phyloP scores from a whole-genome alignment of 1,140 invertebrate genomes.

The Papilio polyxenes region DNA sequence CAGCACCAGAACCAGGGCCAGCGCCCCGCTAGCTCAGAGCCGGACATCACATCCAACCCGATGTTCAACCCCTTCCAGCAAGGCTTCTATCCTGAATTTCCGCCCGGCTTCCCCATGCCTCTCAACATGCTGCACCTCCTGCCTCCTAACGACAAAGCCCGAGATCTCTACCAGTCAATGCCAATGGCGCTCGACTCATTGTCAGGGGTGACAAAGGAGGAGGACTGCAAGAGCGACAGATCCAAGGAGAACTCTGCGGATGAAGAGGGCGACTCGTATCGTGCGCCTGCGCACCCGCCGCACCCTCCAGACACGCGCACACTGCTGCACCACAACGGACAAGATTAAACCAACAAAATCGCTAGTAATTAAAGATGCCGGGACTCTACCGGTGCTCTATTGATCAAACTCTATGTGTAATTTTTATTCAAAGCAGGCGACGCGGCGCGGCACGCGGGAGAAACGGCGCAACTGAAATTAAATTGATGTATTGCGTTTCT shows the following conservation, averaged over 20 bases:
- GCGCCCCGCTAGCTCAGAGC: conserved; percentile 83
- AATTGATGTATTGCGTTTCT: conserved; percentile 47
- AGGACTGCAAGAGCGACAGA: conserved; percentile 84
- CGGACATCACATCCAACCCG: conserved; percentile 82
- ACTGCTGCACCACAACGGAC: conserved; percentile 84
- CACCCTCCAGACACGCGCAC: conserved; percentile 81
- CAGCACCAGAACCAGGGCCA: conserved; percentile 77
- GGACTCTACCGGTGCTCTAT: conserved; percentile 18
- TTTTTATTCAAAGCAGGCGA: conserved; percentile 36
- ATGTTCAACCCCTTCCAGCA: conserved; percentile 87
- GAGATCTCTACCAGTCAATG: conserved; percentile 81
- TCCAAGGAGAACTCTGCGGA: conserved; percentile 85
- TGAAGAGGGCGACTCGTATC: conserved; percentile 82
- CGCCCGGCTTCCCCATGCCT: conserved; percentile 88
- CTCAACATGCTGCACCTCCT: conserved; percentile 91
- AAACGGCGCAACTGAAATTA: conserved; percentile 61
- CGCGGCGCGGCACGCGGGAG: conserved; percentile 40
- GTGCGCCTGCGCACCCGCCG: conserved; percentile 79
- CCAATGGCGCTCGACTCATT: conserved; percentile 78
- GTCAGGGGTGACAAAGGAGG: conserved; percentile 80
- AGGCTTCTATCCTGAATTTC: conserved; percentile 90
- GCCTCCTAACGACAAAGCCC: conserved; percentile 87
- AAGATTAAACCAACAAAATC: conserved; percentile 77
- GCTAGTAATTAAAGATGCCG: background rate
- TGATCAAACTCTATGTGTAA: conserved; percentile 8